These are phyloP conservation scores for Montipora cactus DNA, from an alignment of 64 coral and sea anemone genomes.

Conservation along the genomic window DNA sequence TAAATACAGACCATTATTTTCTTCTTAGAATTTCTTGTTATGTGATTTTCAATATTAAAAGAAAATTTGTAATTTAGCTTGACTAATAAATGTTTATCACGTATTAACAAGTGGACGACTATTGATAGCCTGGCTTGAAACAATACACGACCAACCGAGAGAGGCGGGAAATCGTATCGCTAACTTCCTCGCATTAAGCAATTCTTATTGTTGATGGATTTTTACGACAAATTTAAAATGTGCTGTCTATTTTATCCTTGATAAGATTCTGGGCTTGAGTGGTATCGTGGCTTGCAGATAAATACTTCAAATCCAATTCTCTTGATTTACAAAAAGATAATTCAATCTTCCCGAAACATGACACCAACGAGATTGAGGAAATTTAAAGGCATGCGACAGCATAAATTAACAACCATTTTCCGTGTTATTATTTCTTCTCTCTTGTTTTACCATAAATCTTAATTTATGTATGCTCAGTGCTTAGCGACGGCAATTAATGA, in stretches of 20 bases:
- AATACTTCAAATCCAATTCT: background rate
- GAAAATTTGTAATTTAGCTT: constrained; percentile 42
- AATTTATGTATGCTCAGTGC: background rate
- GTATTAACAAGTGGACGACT: constrained; percentile 72
- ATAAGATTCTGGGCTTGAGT: background rate
- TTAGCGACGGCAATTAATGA: background rate
- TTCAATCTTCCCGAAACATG: background rate
- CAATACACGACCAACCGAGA: constrained; percentile 37
- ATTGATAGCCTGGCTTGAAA: constrained; percentile 79
- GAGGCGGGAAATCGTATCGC: constrained; percentile 6
- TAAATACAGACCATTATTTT: background rate
- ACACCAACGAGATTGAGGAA: background rate
- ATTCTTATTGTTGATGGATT: constrained; percentile 7
- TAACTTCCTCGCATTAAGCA: constrained; percentile 25
- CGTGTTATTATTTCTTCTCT: background rate
- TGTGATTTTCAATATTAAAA: background rate
- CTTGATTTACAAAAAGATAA: background rate
- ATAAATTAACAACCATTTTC: background rate
- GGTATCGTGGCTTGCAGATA: background rate
- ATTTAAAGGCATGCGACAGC: background rate
- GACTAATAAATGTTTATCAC: constrained; percentile 77
- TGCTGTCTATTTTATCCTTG: background rate
- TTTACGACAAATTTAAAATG: constrained; percentile 14
- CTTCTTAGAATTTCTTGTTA: background rate
- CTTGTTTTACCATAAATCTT: background rate